Evolutionary conservation across 2,113 vertebrate species (phyloP), one percentile per base, ranked within the genome.

Genomic region (Corydoras maculifer): DNA sequence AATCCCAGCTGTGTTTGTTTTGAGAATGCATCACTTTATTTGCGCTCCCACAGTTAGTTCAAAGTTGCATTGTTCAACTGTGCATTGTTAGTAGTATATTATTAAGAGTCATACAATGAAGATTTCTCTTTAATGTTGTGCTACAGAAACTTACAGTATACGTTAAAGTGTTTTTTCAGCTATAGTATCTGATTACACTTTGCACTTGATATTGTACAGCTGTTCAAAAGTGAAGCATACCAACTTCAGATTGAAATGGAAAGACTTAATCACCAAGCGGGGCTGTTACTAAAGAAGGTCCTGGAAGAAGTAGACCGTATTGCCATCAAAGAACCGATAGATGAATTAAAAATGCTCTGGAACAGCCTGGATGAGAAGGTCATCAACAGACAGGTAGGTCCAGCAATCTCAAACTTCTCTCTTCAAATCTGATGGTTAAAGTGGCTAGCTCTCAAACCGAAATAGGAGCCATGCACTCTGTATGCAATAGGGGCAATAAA

Each of bases 191-290:
- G 35, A 43, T 43, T 43, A 43, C 35, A 43, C 7, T 43, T 43
- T 43, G 4, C 35, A 43, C 35, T 5, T 43, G 4, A 43, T 43
- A 8, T 5, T 61, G 15, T 49, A 50, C 65, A 99, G 97, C 93
- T 93, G 91, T 98, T 94, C 86, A 99, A 98, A 87, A 88, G 88
- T 9, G 96, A 95, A 76, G 90, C 93, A 0, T 98, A 98, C 84
- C 96, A 98, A 69, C 94, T 97, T 25, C 96, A 98, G 87, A 99
- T 99, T 73, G 96, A 99, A 86, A 94, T 97, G 94, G 97, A 99
- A 85, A 91, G 93, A 25, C 81, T 98, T 72, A 97, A 93, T 82
- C 94, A 98, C 82, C 96, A 98, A 81, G 92, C 94, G 0, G 91
- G 94, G 10, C 84, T 98, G 31, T 85, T 99, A 72, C 86, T 97